Percentiles rank a stretch among this genome's conserved stretches.
Conservation (phyloP, 2,113 vertebrate species). For the Cichladusa arquata region DNA sequence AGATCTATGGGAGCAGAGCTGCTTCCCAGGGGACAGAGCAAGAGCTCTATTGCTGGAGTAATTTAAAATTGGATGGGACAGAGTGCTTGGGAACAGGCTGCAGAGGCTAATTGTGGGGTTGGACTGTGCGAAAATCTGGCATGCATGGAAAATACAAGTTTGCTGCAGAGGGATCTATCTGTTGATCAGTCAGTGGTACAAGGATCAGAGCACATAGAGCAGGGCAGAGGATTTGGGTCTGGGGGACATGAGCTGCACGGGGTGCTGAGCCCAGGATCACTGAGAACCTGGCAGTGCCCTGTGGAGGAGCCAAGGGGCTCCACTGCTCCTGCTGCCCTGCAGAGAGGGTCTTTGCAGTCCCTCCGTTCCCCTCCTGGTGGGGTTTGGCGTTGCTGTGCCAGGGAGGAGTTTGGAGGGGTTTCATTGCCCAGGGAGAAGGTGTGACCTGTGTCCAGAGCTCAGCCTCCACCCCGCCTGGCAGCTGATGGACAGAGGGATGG, state of each 20-base stretch:
- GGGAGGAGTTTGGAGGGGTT: background rate
- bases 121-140: conserved; percentile 5
- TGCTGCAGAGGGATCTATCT: background rate
- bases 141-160: background rate
- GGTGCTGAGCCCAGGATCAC: background rate
- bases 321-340: accelerated
- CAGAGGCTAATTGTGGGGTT: conserved; percentile 23
- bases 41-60: conserved; percentile 25
- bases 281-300: accelerated
- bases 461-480: background rate
- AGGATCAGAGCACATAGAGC: background rate
- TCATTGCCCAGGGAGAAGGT: background rate
- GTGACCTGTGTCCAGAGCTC: background rate
- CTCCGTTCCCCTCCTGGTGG: background rate
- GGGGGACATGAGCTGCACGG: background rate
- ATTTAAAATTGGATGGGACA: conserved; percentile 65
- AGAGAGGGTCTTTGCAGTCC: background rate
- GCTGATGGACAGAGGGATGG: accelerated
- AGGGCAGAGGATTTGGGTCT: background rate
- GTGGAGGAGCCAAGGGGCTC: background rate
- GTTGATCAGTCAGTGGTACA: background rate
- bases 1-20: conserved; percentile 16
- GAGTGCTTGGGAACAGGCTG: conserved; percentile 61
- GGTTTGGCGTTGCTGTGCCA: background rate
- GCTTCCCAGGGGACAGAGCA: conserved; percentile 21